A percentile compares a stretch with the other conserved stretches of the same genome.
These are phyloP conservation scores for Laticauda colubrina DNA, from an alignment of 2,113 vertebrate genomes.

Conservation along the genomic window DNA sequence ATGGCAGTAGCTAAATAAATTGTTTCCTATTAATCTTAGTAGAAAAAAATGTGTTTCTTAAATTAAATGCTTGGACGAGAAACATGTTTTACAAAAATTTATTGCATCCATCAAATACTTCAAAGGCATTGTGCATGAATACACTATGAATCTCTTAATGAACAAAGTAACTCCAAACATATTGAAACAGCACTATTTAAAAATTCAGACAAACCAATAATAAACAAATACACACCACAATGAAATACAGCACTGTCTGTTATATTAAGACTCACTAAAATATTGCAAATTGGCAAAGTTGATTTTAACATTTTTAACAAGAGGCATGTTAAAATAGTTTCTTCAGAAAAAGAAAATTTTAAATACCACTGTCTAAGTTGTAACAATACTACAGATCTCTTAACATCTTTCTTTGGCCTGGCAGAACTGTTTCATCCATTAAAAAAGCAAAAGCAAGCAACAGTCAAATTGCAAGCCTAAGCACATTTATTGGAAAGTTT, in stretches of 20 bases:
- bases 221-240: constrained; percentile 69
- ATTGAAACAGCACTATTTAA: constrained; percentile 68
- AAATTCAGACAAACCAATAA: constrained; percentile 65
- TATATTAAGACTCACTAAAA: constrained; percentile 60
- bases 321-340: constrained; percentile 56
- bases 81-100: constrained; percentile 77
- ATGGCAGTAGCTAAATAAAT: neutral
- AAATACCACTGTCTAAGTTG: constrained; percentile 53
- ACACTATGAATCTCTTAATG: constrained; percentile 70
- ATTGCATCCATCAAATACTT: constrained; percentile 73
- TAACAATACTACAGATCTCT: constrained; percentile 43
- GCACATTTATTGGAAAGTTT: neutral
- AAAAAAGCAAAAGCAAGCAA: constrained; percentile 50
- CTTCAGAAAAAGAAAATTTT: constrained; percentile 60
- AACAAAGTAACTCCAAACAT: constrained; percentile 70
- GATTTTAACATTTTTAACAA: constrained; percentile 58
- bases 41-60: constrained; percentile 51
- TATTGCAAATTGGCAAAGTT: constrained; percentile 59
- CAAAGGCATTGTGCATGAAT: constrained; percentile 71
- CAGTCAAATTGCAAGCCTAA: neutral
- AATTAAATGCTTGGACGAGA: constrained; percentile 79
- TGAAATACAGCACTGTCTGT: constrained; percentile 69
- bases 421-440: constrained; percentile 53
- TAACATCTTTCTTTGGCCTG: constrained; percentile 63
- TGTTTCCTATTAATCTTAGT: constrained; percentile 37